phyloP scores from a whole-genome alignment of 2,113 vertebrate species.

The Mesembrinibis cayennensis region DNA sequence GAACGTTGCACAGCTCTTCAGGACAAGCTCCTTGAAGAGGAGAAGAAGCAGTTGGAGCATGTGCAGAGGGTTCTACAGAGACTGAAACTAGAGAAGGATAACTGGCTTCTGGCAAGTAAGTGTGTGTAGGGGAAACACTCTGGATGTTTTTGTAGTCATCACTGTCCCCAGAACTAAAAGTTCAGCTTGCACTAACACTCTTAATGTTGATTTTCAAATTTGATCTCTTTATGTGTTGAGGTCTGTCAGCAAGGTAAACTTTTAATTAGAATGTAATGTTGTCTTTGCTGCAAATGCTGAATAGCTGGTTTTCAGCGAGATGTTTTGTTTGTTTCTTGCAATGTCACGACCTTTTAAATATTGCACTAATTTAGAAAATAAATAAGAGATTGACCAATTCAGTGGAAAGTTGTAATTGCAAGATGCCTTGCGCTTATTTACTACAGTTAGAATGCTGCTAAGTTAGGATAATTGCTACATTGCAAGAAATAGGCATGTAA shows the following conservation, averaged over 20 bases:
- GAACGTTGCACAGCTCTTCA: constrained; percentile 96
- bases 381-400: neutral
- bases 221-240: neutral
- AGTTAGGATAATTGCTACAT: neutral
- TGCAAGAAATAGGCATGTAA: neutral
- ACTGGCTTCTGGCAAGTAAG: constrained; percentile 98
- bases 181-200: neutral
- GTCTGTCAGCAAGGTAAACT: neutral
- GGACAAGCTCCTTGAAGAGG: constrained; percentile 96
- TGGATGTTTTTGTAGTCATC: neutral
- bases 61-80: constrained; percentile 93
- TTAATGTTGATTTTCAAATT: neutral
- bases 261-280: neutral
- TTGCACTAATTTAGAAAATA: neutral
- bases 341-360: neutral
- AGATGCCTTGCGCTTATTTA: neutral
- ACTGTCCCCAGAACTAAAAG: neutral
- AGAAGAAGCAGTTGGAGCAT: constrained; percentile 96
- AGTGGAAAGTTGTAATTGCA: neutral
- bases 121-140: neutral
- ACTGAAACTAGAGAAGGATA: constrained; percentile 97
- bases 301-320: neutral
- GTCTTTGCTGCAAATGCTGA: neutral
- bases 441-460: neutral
- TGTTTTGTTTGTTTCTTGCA: neutral